Evolutionary conservation across 2,797 vertebrate genomes (phyloP).

Genomic region (Amphiprion clarkii): DNA sequence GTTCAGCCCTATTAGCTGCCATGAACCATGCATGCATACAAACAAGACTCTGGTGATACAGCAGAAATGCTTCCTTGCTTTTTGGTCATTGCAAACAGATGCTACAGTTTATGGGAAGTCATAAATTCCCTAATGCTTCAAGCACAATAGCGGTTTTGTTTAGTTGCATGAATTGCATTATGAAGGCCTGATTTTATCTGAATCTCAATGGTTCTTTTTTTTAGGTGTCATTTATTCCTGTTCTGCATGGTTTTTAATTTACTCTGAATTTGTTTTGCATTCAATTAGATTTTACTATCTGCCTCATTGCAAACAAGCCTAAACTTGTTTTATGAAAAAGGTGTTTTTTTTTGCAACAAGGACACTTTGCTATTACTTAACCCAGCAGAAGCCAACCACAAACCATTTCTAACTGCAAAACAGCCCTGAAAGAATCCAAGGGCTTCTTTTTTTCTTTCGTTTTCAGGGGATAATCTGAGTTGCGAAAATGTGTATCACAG

Average conservation of each 20-base stretch:
- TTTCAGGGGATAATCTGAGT: not conserved
- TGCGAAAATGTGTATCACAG: constrained; percentile 13
- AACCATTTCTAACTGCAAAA: constrained; percentile 24
- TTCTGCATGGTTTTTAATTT: too few relatives aligned
- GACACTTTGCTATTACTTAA: constrained; percentile 17
- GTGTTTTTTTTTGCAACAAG: constrained; percentile 21
- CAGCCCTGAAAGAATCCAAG: not conserved
- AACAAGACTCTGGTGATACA: constrained; percentile 1
- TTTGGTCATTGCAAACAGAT: constrained; percentile 35
- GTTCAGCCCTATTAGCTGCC: too few relatives aligned
- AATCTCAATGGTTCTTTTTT: constrained; percentile 1
- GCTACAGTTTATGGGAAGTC: not conserved
- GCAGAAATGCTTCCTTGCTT: not conserved
- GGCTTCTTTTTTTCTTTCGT: not conserved
- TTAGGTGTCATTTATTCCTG: not conserved
- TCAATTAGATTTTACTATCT: not conserved
- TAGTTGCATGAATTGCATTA: constrained; percentile 5
- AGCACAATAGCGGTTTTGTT: not conserved
- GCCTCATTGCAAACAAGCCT: too few relatives aligned
- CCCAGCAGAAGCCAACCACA: constrained; percentile 19
- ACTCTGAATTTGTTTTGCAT: not conserved
- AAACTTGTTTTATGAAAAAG: not conserved
- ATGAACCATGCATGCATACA: not conserved
- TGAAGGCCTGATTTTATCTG: not conserved
- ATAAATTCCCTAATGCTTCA: constrained; percentile 1